Percentiles rank a stretch among this genome's conserved stretches.
Conservation (phyloP, 2,797 vertebrate species). For the Thalassophryne amazonica region DNA sequence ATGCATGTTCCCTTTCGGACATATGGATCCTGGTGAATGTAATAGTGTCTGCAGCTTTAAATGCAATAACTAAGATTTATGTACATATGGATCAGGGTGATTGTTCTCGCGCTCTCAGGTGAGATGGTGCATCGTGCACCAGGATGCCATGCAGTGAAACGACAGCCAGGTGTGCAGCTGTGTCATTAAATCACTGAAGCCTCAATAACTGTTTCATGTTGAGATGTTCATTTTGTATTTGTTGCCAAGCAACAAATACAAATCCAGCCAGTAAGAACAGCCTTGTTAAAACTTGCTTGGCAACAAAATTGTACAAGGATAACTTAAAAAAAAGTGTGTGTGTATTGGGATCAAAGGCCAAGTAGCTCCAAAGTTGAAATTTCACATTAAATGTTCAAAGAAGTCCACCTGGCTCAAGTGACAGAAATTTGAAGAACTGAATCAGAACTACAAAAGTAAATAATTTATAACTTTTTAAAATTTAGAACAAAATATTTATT, state of each 20-base stretch:
- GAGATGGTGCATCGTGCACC: conserved; percentile 39
- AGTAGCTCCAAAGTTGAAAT: not conserved
- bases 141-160: conserved; percentile 24
- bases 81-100: too few relatives aligned
- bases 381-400: not conserved
- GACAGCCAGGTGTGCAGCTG: conserved; percentile 19
- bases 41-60: too few relatives aligned
- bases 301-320: conserved; percentile 8
- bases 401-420: not conserved
- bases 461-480: too few relatives aligned
- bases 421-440: not conserved
- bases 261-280: conserved; percentile 10
- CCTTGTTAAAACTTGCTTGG: conserved; percentile 27
- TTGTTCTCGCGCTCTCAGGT: too few relatives aligned
- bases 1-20: too few relatives aligned
- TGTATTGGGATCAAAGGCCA: conserved; percentile 1
- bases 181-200: conserved; percentile 48
- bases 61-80: too few relatives aligned
- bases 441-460: too few relatives aligned
- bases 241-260: conserved; percentile 63
- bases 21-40: too few relatives aligned
- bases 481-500: too few relatives aligned
- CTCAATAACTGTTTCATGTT: conserved; percentile 41
- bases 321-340: not conserved
- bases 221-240: conserved; percentile 38